Base-by-base conservation (phyloP, 2,888 invertebrate species). In the Leucoma salicis region DNA sequence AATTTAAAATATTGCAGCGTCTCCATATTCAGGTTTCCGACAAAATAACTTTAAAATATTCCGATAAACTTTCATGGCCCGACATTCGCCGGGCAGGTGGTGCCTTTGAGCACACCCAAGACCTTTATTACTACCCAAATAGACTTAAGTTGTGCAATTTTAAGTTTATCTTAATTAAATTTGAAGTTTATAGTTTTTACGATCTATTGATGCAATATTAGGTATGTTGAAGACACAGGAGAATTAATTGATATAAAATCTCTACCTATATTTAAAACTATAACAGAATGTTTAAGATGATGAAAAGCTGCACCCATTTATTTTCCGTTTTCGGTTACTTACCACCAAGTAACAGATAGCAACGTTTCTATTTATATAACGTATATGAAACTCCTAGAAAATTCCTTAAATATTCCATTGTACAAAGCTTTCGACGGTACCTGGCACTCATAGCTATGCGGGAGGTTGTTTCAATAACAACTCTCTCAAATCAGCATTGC, bases 41-140 rank as follows among this genome's bases (percentile, higher is more conserved):
- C n/a, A n/a, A n/a, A n/a, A n/a, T n/a, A n/a, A n/a, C n/a, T n/a
- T n/a, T n/a, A n/a, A n/a, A n/a, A n/a, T n/a, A n/a, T n/a, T n/a
- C n/a, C n/a, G n/a, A n/a, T n/a, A n/a, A n/a, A n/a, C 4, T 27
- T 27, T 63, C 35, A 13, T 60, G 51, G 62, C 72, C 62, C 46
- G 7, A 48, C 50, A 27, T 35, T 46, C 44, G 51, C 46, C 46
- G 40, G 53, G 49, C 34, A 44, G 49, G 62, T n/a, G n/a, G n/a
- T 64, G 61, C 66, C 65, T 66, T 55, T 59, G 61, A 63, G 63
- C 59, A 61, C 39, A 57, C 46, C 57, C 49, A 52, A 57, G 58
- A 67, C 61, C 66, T 60, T 63, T 70, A 69, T 70, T 67, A 57
- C 57, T 55, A 45, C 49, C 57, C 56, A 59, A 63, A 71, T 64